phyloP scores from a whole-genome alignment of 2,888 invertebrate genomes.

The Cacoxenus indagator region DNA sequence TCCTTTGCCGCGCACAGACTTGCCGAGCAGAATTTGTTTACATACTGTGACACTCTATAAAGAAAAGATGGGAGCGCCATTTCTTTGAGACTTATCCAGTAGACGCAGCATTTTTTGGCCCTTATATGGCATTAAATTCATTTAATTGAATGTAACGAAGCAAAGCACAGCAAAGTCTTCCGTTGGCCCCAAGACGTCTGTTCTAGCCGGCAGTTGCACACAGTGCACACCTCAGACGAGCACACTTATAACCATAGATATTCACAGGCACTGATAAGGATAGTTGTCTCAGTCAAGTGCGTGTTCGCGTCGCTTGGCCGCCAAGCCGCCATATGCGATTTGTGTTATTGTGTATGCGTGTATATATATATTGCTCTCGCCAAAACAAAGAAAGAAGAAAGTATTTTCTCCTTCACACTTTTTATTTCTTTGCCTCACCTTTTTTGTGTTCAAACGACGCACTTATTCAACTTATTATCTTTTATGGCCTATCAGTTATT shows the following conservation, averaged over 20 bases:
- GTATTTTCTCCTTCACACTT: too few species aligned
- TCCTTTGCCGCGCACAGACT: too few species aligned
- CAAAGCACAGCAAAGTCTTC: background rate
- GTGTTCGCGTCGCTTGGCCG: background rate
- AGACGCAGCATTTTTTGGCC: conserved; percentile 21
- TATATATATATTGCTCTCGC: too few species aligned
- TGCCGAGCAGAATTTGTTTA: too few species aligned
- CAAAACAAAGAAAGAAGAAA: too few species aligned
- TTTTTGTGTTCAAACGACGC: too few species aligned
- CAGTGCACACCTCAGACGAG: conserved; percentile 29
- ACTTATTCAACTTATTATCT: too few species aligned
- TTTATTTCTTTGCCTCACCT: too few species aligned
- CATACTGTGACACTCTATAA: too few species aligned
- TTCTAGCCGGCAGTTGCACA: background rate
- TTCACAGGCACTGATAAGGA: too few species aligned
- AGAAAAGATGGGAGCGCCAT: background rate
- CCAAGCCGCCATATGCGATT: conserved; percentile 51
- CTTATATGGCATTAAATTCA: conserved; percentile 54
- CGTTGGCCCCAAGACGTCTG: background rate
- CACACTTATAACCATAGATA: too few species aligned
- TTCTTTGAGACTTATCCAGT: background rate
- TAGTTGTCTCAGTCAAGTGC: conserved; percentile 3
- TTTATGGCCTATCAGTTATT: too few species aligned
- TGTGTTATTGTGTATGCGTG: conserved; percentile 54
- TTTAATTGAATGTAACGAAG: conserved; percentile 50